phyloP scores from a whole-genome alignment of 2,888 invertebrate species.

The Psococerastis gibbosa region DNA sequence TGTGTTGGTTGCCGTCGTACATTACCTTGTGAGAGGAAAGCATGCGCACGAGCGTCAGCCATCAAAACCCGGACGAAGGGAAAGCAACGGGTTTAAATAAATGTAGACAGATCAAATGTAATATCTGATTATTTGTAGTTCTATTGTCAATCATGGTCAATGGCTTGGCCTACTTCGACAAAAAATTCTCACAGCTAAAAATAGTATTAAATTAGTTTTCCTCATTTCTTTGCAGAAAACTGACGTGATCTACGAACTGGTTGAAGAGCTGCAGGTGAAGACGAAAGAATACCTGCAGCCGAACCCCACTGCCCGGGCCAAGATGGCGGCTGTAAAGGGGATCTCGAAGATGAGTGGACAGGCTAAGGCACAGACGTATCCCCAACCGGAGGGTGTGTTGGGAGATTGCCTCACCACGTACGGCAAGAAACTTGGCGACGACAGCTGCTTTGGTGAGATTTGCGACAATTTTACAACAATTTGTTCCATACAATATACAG shows the following conservation, averaged over 20 bases:
- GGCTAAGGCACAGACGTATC: constrained; percentile 92
- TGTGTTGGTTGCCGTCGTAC: no score
- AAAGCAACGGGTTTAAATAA: no score
- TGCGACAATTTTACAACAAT: no score
- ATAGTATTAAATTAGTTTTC: constrained; percentile 3
- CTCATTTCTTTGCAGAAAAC: constrained; percentile 81
- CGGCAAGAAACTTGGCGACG: constrained; percentile 90
- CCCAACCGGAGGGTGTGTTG: constrained; percentile 93
- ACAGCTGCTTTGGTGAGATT: constrained; percentile 76
- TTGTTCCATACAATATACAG: no score
- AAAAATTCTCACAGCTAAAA: no score
- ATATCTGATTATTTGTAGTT: not conserved
- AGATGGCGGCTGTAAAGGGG: constrained; percentile 88
- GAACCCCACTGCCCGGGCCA: constrained; percentile 88
- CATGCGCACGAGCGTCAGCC: no score
- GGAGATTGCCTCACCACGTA: constrained; percentile 94
- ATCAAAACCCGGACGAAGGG: no score
- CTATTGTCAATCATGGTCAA: not conserved
- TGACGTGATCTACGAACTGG: constrained; percentile 90
- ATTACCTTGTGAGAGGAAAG: no score
- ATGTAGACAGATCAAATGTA: not conserved
- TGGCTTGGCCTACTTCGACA: constrained; percentile 3
- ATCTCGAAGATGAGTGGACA: constrained; percentile 94
- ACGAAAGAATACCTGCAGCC: constrained; percentile 99
- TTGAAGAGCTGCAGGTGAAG: constrained; percentile 89